Conservation (phyloP, 2,797 vertebrate species). For the Linurgus olivaceus region DNA sequence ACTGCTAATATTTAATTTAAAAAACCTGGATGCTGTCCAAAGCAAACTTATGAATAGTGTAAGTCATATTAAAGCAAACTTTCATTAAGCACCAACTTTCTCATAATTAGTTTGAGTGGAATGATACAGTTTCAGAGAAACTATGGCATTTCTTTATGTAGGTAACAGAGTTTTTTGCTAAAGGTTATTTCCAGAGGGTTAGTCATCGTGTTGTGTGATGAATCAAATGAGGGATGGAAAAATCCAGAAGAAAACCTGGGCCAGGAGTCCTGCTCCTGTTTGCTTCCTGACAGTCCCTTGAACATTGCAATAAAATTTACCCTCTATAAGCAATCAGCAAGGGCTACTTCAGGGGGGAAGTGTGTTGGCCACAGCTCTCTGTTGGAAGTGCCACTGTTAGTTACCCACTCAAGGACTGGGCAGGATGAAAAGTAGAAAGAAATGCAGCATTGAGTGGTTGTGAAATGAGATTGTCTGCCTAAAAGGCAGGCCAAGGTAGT, state of each 20-base stretch:
- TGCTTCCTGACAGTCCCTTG: not conserved
- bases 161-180: slow-evolving; percentile 2
- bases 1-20: slow-evolving; percentile 61
- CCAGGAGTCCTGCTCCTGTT: not conserved
- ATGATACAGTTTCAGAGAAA: slow-evolving; percentile 32
- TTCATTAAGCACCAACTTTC: slow-evolving; percentile 59
- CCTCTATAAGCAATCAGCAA: rapidly evolving
- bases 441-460: not conserved
- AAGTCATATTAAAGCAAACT: slow-evolving; percentile 66
- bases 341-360: not conserved
- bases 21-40: slow-evolving; percentile 52
- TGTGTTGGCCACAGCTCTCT: not conserved
- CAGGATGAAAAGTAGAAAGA: not conserved
- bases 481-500: not conserved
- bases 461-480: not conserved
- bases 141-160: slow-evolving; percentile 30
- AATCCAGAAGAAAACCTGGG: not conserved
- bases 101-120: slow-evolving; percentile 58
- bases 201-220: not conserved
- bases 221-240: not conserved
- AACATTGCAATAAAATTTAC: not conserved
- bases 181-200: slow-evolving; percentile 48
- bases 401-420: not conserved
- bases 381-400: not conserved
- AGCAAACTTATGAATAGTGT: slow-evolving; percentile 53